Base-by-base conservation (phyloP, 2,888 invertebrate species). In the Muscina levida region DNA sequence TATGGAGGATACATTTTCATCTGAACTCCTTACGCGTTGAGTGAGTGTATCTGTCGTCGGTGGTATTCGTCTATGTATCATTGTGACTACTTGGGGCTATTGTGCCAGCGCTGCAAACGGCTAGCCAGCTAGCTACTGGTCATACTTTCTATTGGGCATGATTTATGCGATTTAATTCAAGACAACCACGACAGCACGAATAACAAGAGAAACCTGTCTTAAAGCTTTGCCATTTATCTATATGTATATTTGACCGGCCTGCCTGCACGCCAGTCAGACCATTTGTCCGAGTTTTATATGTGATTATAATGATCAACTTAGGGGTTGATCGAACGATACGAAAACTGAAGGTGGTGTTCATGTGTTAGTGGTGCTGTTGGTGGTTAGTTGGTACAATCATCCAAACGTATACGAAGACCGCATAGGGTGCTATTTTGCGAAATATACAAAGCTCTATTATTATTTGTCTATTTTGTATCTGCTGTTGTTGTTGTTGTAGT, bases 1-100 rank as follows among this genome's bases (percentile, higher is more conserved):
- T 81, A 81, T 72, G 72, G 81, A 72, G 81, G 81, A 81, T 77
- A 77, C 72, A 77, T 81, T 80, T 77, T 77, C 77, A 71, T 67
- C 71, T 75, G 48, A 71, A 81, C 68, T 81, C 81, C 81, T 77
- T 74, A 74, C 77, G 37, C 74, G 77, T 72, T 5, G 31, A 81
- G 68, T 71, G 72, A 51, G 46, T n/a, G n/a, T n/a, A n/a, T 73
- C 56, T 24, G 10, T 15, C 1, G 39, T 26, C 15, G 53, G n/a
- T n/a, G n/a, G n/a, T n/a, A n/a, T n/a, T n/a, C n/a, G n/a, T n/a
- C n/a, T n/a, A n/a, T n/a, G n/a, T n/a, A n/a, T 48, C n/a, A 15
- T 65, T 79, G 71, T 56, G 57, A 42, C 74, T 66, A 42, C 51
- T 15, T 48, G n/a, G n/a, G n/a, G n/a, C n/a, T n/a, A n/a, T n/a